Evolutionary conservation across 2,797 vertebrate species (phyloP).

Genomic region (Limnodromus scolopaceus): DNA sequence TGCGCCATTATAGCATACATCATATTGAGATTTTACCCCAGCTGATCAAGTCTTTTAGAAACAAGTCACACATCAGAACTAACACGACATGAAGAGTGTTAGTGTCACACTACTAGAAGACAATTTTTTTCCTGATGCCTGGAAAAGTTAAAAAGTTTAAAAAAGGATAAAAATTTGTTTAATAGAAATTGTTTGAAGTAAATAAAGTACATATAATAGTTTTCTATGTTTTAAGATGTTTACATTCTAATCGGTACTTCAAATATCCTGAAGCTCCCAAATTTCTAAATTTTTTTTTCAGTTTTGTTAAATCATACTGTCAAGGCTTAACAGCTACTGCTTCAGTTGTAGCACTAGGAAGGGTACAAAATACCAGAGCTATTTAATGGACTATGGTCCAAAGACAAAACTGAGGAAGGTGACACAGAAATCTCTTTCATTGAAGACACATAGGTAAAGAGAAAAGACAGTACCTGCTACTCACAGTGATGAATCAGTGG

Average conservation of each 20-base stretch:
- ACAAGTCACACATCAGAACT: not conserved
- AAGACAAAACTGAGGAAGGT: not conserved
- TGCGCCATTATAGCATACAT: fast-evolving
- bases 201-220: not conserved
- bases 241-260: not conserved
- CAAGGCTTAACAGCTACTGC: not conserved
- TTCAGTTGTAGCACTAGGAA: not conserved
- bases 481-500: not conserved
- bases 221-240: not conserved
- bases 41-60: not conserved
- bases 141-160: not conserved
- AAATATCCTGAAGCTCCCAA: not conserved
- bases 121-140: not conserved
- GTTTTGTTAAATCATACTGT: not conserved
- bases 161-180: not conserved
- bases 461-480: not conserved
- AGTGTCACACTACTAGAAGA: not conserved
- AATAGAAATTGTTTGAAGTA: not conserved
- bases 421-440: not conserved
- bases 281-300: fast-evolving
- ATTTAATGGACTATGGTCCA: not conserved
- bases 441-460: not conserved
- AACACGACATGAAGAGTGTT: not conserved
- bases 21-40: not conserved
- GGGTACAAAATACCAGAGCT: not conserved